Evolutionary conservation across 35 echinoderm and acorn worm genomes (phyloP), one percentile per base, ranked within the genome.

Genomic region (Eucidaris tribuloides): DNA sequence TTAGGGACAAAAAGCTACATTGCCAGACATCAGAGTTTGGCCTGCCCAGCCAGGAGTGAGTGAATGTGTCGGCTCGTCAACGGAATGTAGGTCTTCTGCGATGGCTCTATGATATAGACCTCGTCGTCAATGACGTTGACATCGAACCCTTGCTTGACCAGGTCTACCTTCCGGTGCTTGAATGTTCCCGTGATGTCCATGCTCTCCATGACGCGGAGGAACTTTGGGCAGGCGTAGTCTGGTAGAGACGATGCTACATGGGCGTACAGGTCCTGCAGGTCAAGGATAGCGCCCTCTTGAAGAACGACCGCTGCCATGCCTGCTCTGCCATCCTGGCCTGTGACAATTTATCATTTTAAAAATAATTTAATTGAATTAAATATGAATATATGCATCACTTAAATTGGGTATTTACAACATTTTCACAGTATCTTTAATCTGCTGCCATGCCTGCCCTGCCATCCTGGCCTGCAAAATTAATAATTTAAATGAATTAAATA

Each of bases 381-480:
- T 55, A 14, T 55, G 13, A n/a, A 14, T 13, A 55, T 55, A 55
- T 55, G 13, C 50, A 55, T 13, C n/a, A n/a, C 13, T n/a, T n/a
- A 13, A 14, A 14, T 55, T n/a, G 50, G 13, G n/a, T 14, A 14
- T 55, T 13, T n/a, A 13, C 50, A 55, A 14, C 13, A 14, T n/a
- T n/a, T 14, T 13, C 50, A 55, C 13, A 55, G 13, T 14, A n/a
- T 13, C 50, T n/a, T 14, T 14, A 13, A 55, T 13, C 35, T 13
- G 88, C 59, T 4, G 89, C 89, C 89, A 91, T 91, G 19, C 89
- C 89, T 22, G 89, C 89, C 44, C 62, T 41, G 15, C 89, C 89
- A 43, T 86, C 83, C 17, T 79, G 71, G 22, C 88, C 88, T 91
- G 49, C 2, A 58, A 48, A 74, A 74, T 27, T 62, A 14, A 55